Base-by-base conservation (phyloP, 2,888 invertebrate species). In the Megaustenia siamemsis region DNA sequence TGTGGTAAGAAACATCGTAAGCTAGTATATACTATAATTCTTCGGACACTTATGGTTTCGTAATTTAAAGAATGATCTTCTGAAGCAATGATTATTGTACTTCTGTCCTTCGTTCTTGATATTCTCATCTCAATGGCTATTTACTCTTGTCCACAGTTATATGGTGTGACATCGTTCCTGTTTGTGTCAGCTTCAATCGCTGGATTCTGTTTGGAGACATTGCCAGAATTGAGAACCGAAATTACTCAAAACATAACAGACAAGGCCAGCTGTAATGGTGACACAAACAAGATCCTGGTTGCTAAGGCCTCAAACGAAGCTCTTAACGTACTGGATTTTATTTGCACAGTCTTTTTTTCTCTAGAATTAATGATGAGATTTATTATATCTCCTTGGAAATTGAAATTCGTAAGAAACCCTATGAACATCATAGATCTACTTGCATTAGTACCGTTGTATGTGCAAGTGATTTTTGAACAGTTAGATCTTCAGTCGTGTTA, bases 391-490 rank as follows among this genome's bases (percentile, higher is more conserved):
- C 93, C 92, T 12, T 89, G 89, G 83, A 93, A 93, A 84, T 82
- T 89, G 35, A 86, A 88, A 38, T 93, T 93, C 85, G 90, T 93
- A 60, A 87, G 90, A 38, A 90, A 90, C 15, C 87, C 90, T 21
- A 93, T 93, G 93, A 93, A 93, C 86, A 90, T 93, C 60, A 93
- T 93, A 63, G 93, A 93, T 87, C 88, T 93, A 21, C 84, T 93
- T 83, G 93, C 93, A 1, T 89, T 93, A 35, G 90, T 93, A 86
- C 93, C 93, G 43, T 91, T 93, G 40, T 93, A 93, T 87, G 93
- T 93, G 85, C 92, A 93, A 86, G 90, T 93, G 49, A 90, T 92
- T 78, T 89, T 93, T 35, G 91, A 91, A 83, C 89, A 91, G 81
- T 90, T 91, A 4, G 90, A 91, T 71, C 89, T 90, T 68, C 88